Evolutionary conservation across 35 echinoderm and acorn worm species (phyloP).

Genomic region (Chiridota heheva): DNA sequence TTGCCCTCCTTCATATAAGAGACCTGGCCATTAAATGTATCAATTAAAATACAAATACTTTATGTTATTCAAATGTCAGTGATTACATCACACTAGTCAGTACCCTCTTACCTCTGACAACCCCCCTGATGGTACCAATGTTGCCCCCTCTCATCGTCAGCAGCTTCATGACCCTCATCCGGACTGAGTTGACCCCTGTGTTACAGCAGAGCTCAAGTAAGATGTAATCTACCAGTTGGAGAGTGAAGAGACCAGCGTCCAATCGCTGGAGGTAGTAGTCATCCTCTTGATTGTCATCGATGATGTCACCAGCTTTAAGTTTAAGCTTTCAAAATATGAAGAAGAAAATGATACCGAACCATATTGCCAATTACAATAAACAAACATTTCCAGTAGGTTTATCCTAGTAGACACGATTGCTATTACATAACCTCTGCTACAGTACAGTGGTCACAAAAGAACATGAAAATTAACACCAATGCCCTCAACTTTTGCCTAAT

Average conservation of each 20-base stretch:
- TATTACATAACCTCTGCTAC: too few species aligned
- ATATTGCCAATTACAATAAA: neutral
- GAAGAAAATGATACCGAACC: conserved; percentile 1
- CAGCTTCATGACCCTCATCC: conserved; percentile 79
- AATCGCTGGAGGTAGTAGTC: conserved; percentile 92
- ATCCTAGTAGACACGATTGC: too few species aligned
- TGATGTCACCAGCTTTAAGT: conserved; percentile 80
- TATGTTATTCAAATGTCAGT: neutral
- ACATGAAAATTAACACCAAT: too few species aligned
- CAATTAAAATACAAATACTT: neutral
- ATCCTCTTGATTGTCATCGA: conserved; percentile 94
- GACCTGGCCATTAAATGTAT: neutral
- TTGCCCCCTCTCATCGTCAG: conserved; percentile 89
- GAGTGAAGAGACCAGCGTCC: conserved; percentile 88
- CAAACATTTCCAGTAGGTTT: too few species aligned
- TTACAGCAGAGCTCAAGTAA: conserved; percentile 89
- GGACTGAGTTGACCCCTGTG: conserved; percentile 69
- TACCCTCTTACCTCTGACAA: conserved; percentile 82
- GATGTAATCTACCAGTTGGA: conserved; percentile 91
- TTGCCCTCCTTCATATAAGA: too few species aligned
- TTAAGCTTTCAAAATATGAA: conserved; percentile 57
- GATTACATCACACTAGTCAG: too few species aligned
- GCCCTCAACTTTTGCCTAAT: too few species aligned
- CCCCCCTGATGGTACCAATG: conserved; percentile 77
- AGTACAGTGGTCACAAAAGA: too few species aligned